Evolutionary conservation across 2,888 invertebrate genomes (phyloP).

Genomic region (Clivina fossor): DNA sequence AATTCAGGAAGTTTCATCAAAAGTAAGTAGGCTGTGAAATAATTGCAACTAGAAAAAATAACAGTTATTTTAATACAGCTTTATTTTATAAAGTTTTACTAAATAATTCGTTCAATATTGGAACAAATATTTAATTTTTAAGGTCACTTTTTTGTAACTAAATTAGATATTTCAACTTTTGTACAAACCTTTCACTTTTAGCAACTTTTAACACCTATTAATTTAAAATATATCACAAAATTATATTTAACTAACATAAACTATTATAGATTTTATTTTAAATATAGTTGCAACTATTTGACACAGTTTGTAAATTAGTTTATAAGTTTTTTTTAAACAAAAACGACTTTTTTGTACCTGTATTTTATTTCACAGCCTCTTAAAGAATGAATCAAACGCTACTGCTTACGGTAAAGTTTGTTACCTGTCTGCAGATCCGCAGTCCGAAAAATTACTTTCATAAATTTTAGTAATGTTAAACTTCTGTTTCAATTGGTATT

Average conservation of each 20-base stretch:
- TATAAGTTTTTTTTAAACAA: slow-evolving; percentile 12
- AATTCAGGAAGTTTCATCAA: slow-evolving; percentile 26
- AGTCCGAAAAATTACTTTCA: background rate
- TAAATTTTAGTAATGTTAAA: background rate
- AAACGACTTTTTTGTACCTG: slow-evolving; percentile 24
- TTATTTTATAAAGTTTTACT: slow-evolving; percentile 1
- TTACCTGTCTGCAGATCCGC: too few species aligned
- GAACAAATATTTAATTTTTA: slow-evolving; percentile 10
- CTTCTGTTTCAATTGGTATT: background rate
- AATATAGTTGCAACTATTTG: too few species aligned
- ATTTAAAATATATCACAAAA: too few species aligned
- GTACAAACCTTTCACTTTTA: slow-evolving; percentile 20
- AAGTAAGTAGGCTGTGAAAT: slow-evolving; percentile 22
- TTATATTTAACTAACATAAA: too few species aligned
- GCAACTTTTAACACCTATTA: slow-evolving; percentile 2
- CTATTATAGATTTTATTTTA: too few species aligned
- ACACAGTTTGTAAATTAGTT: too few species aligned
- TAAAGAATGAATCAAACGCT: slow-evolving; percentile 11
- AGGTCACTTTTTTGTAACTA: slow-evolving; percentile 7
- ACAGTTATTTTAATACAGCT: slow-evolving; percentile 6
- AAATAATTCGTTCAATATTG: slow-evolving; percentile 1
- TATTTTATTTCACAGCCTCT: slow-evolving; percentile 20
- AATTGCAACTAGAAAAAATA: slow-evolving; percentile 5
- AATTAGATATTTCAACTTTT: background rate
- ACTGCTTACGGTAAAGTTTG: slow-evolving; percentile 14